Percentiles rank a stretch among this genome's conserved stretches.
Evolutionary conservation across 2,113 vertebrate species (phyloP).

Genomic region (Rhinoderma darwinii): DNA sequence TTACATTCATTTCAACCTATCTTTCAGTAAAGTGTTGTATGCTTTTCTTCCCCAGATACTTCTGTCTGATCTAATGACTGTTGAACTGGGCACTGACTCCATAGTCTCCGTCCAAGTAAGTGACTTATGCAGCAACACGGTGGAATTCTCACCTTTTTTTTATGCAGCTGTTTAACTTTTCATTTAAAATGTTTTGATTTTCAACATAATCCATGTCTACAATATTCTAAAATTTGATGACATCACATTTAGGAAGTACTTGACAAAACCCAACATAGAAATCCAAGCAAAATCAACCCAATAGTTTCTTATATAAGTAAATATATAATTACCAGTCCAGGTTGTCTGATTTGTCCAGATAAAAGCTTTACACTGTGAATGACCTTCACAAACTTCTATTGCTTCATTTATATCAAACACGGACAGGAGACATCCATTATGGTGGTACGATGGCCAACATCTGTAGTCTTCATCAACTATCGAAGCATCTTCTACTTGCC

Average conservation of each 20-base stretch:
- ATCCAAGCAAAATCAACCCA: neutral
- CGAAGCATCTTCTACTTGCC: conserved; percentile 70
- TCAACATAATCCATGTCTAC: neutral
- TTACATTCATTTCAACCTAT: conserved; percentile 58
- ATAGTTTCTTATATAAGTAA: neutral
- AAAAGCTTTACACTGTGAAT: conserved; percentile 83
- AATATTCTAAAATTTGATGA: neutral
- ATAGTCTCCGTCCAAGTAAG: neutral
- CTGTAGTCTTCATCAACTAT: conserved; percentile 82
- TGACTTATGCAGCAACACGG: conserved; percentile 12
- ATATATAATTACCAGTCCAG: conserved; percentile 81
- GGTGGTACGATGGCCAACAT: conserved; percentile 89
- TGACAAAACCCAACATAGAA: neutral
- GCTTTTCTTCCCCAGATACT: neutral
- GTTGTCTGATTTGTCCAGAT: conserved; percentile 86
- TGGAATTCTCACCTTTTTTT: conserved; percentile 44
- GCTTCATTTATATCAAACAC: conserved; percentile 80
- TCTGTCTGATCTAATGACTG: conserved; percentile 37
- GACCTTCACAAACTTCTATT: conserved; percentile 81
- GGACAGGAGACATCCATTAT: conserved; percentile 83
- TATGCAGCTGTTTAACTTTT: conserved; percentile 21
- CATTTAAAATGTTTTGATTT: neutral
- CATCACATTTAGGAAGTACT: neutral
- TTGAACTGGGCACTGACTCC: neutral
- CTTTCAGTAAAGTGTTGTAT: conserved; percentile 53